Evolutionary conservation across 2,888 invertebrate species (phyloP).

Genomic region (Ypsolopha scabrella): DNA sequence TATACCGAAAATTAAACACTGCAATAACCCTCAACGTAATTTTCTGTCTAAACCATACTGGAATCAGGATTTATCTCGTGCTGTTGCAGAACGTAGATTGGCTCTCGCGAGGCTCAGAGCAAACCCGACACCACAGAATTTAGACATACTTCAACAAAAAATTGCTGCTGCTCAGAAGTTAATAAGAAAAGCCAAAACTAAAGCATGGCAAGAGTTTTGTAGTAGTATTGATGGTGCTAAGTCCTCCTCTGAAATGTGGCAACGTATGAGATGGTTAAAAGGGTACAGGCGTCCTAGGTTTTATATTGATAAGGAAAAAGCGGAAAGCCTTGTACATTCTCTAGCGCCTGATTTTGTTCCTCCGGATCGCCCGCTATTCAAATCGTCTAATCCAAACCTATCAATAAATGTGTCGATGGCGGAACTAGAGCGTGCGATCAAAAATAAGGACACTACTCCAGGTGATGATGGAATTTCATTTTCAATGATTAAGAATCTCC

Average conservation of each 20-base stretch:
- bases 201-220: slow-evolving; percentile 11
- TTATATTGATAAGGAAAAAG: slow-evolving; percentile 5
- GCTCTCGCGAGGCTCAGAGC: slow-evolving; percentile 13
- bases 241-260: slow-evolving; percentile 10
- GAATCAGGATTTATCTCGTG: slow-evolving; percentile 13
- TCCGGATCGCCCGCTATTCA: background rate
- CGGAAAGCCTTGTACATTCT: background rate
- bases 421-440: background rate
- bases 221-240: slow-evolving; percentile 6
- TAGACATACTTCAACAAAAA: background rate
- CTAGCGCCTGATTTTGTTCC: background rate
- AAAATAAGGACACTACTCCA: background rate
- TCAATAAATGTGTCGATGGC: background rate
- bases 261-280: slow-evolving; percentile 12
- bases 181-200: slow-evolving; percentile 8
- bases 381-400: background rate
- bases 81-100: slow-evolving; percentile 13
- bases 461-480: background rate
- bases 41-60: slow-evolving; percentile 18
- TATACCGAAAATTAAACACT: slow-evolving; percentile 12
- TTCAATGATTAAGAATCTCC: background rate
- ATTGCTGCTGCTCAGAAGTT: slow-evolving; percentile 5
- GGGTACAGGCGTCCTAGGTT: background rate
- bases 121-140: slow-evolving; percentile 14
- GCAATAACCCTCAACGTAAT: slow-evolving; percentile 8